phyloP scores from a whole-genome alignment of 2,888 invertebrate genomes.

The Eumacrocentrus americanus region DNA sequence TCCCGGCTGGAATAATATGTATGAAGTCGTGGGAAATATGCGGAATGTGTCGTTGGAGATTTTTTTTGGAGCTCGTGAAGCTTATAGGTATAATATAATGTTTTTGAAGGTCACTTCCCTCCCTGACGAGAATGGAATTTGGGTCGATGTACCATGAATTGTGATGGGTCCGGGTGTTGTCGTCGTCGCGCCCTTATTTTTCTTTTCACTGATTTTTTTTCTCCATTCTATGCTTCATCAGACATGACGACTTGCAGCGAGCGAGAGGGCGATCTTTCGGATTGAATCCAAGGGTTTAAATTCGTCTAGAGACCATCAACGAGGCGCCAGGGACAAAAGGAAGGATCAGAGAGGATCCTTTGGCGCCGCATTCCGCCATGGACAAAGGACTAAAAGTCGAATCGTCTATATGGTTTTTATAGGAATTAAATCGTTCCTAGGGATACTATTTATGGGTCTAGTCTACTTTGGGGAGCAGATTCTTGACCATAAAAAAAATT shows the following conservation, averaged over 20 bases:
- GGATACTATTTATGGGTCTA: background rate
- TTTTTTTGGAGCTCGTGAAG: background rate
- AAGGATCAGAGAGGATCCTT: background rate
- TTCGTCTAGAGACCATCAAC: slow-evolving; percentile 8
- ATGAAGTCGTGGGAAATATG: slow-evolving; percentile 9
- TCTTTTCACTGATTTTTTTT: slow-evolving; percentile 6
- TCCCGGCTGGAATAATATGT: background rate
- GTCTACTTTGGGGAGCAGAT: too few species aligned
- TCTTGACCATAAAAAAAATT: background rate
- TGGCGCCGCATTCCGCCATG: background rate
- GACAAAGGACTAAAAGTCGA: slow-evolving; percentile 5
- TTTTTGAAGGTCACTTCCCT: background rate
- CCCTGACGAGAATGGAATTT: slow-evolving; percentile 1
- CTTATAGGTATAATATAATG: too few species aligned
- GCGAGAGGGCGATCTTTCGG: slow-evolving; percentile 18
- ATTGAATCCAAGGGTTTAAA: slow-evolving; percentile 20
- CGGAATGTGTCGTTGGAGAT: background rate
- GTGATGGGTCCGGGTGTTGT: too few species aligned
- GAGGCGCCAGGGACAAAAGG: slow-evolving; percentile 23
- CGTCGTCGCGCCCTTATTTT: slow-evolving; percentile 18
- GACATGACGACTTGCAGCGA: background rate
- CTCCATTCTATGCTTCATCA: background rate
- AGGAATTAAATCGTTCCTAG: background rate
- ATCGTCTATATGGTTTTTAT: background rate
- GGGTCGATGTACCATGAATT: slow-evolving; percentile 14